These are phyloP conservation scores for Myotis planiceps DNA, from an alignment of 2,797 vertebrate species.

Conservation along the genomic window DNA sequence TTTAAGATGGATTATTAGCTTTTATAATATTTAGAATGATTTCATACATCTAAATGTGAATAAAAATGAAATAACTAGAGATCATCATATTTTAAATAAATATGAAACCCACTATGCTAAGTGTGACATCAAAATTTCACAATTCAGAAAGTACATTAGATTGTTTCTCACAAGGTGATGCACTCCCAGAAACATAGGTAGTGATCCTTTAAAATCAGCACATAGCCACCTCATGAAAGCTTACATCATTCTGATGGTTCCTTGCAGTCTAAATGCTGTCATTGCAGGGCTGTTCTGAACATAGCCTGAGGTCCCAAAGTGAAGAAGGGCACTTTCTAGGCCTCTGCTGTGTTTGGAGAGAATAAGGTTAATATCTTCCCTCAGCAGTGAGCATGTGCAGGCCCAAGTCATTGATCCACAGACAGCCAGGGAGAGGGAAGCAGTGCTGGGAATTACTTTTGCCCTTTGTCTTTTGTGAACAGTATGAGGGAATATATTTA, in stretches of 20 bases:
- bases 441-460: slow-evolving; percentile 3
- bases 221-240: not conserved
- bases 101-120: not conserved
- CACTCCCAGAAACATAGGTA: not conserved
- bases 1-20: not conserved
- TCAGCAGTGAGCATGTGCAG: not conserved
- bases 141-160: not conserved
- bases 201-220: not conserved
- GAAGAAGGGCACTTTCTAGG: not conserved
- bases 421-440: not conserved
- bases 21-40: slow-evolving; percentile 18
- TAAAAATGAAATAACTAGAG: not conserved
- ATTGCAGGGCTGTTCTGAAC: not conserved
- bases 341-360: not conserved
- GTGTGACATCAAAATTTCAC: slow-evolving; percentile 35
- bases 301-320: not conserved
- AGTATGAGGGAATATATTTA: not conserved
- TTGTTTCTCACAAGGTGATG: not conserved
- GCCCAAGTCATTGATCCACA: not conserved
- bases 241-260: not conserved
- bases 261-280: not conserved
- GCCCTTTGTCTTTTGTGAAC: not conserved
- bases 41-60: slow-evolving; percentile 11
- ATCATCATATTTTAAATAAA: not conserved
- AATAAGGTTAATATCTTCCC: not conserved